Base-by-base conservation (phyloP, 2,888 invertebrate genomes). In the Pammene fasciana region DNA sequence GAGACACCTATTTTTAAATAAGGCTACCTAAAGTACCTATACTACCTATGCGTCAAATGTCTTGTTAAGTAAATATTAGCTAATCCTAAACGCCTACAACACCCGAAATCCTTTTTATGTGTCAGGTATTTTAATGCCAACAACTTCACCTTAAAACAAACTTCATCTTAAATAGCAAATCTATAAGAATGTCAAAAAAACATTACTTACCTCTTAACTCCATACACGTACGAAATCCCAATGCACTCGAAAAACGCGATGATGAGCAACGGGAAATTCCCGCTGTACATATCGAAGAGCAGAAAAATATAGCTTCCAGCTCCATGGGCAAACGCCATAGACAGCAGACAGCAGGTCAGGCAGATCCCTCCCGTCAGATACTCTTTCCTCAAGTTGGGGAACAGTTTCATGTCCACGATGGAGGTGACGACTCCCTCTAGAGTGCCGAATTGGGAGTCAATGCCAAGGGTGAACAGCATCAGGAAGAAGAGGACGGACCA, bases 401-500 rank as follows among this genome's bases (percentile, higher is more conserved):
- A 97, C 13, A 99, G 88, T 82, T 98, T 98, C 95, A 99, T 96
- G 82, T 99, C 99, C 54, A 98, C 97, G 71, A 99, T 95, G 1
- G 98, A 98, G 0, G 99, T 99, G 65, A 98, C 97, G 14, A 99
- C 98, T 5, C 99, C 99, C 86, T 99, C 99, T 18, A 99, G 89
- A 0, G 98, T 99, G 0, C 98, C 98, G 82, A 99, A 99, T 85
- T 99, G 99, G 0, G 98, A 99, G 86, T 99, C 99, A 73, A 99
- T 98, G 7, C 99, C 99, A 70, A 99, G 93, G 0, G 98, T 98
- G 85, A 99, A 97, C 45, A 99, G 94, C 99, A 99, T 99, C 64
- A 99, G 94, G 89, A 99, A 99, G 93, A 99, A 99, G 11, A 99
- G 94, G 13, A 99, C 95, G 5, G 98, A 97, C 99, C 99, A 99